These are phyloP conservation scores for Schizothorax lantsangensis DNA, from an alignment of 2,797 vertebrate genomes.

Conservation along the genomic window DNA sequence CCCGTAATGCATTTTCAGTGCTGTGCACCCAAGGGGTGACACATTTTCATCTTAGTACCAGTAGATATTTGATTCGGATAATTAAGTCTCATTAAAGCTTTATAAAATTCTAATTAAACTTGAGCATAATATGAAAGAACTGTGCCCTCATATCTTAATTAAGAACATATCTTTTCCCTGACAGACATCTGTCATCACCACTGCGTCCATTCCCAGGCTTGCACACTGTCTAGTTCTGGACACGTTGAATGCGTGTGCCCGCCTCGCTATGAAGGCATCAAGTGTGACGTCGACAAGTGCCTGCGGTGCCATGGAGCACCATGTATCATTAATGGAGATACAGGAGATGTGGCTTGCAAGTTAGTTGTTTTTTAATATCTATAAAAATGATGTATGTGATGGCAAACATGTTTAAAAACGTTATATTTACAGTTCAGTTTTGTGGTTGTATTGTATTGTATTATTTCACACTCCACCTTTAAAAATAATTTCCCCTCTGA, in stretches of 20 bases:
- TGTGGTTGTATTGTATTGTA: background rate
- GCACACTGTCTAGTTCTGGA: slow-evolving; percentile 88
- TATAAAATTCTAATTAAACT: slow-evolving; percentile 72
- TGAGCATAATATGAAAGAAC: slow-evolving; percentile 58
- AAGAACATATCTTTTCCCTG: slow-evolving; percentile 40
- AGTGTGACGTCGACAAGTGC: slow-evolving; percentile 96
- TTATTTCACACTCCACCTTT: background rate
- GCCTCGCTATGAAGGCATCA: slow-evolving; percentile 88
- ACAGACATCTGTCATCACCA: slow-evolving; percentile 92
- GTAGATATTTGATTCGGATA: slow-evolving; percentile 77
- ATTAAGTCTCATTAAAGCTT: slow-evolving; percentile 78
- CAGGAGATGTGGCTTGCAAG: slow-evolving; percentile 92
- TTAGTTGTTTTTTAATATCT: slow-evolving; percentile 75
- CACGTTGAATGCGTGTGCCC: slow-evolving; percentile 94
- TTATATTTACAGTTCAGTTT: background rate
- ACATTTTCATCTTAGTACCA: slow-evolving; percentile 73
- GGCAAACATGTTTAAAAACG: background rate
- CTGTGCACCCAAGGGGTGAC: slow-evolving; percentile 70
- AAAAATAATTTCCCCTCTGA: background rate
- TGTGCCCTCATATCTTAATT: slow-evolving; percentile 63
- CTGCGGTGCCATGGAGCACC: slow-evolving; percentile 90
- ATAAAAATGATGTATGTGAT: background rate
- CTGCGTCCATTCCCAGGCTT: slow-evolving; percentile 95
- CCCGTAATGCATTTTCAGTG: slow-evolving; percentile 71
- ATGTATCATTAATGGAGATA: slow-evolving; percentile 89